Conservation (phyloP, 2,797 vertebrate species). For the Crenichthys baileyi region DNA sequence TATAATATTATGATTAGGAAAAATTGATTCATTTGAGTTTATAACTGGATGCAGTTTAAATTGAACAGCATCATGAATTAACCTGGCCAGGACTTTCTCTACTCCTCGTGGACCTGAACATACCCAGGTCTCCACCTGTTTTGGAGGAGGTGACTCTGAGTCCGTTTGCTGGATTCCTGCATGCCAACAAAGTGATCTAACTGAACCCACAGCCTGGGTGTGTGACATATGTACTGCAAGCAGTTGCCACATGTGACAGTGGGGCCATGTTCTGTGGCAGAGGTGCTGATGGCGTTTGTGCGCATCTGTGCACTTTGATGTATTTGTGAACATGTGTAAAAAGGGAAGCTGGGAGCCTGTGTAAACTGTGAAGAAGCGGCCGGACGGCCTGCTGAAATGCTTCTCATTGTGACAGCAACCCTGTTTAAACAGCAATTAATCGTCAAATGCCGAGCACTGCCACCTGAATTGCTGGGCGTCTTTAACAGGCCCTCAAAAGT, state of each 20-base stretch:
- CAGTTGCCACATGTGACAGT: slow-evolving; percentile 74
- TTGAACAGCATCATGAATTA: background rate
- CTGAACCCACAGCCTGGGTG: slow-evolving; percentile 12
- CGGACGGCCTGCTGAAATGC: slow-evolving; percentile 56
- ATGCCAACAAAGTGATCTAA: slow-evolving; percentile 39
- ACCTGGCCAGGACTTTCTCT: background rate
- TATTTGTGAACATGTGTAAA: slow-evolving; percentile 24
- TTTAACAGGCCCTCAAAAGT: slow-evolving; percentile 40
- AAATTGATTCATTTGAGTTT: background rate
- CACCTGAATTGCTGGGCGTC: slow-evolving; percentile 51
- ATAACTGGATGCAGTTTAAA: background rate
- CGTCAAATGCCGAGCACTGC: slow-evolving; percentile 37
- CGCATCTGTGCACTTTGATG: slow-evolving; percentile 28
- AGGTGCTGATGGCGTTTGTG: slow-evolving; percentile 43
- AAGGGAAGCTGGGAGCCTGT: slow-evolving; percentile 55
- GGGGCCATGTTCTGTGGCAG: slow-evolving; percentile 44
- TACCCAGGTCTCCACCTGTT: background rate
- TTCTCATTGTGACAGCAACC: slow-evolving; percentile 68
- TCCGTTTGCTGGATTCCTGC: slow-evolving; percentile 19
- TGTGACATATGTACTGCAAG: slow-evolving; percentile 44
- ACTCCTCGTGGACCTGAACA: background rate
- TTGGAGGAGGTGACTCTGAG: background rate
- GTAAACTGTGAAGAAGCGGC: slow-evolving; percentile 70
- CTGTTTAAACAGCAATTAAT: slow-evolving; percentile 60
- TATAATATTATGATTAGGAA: background rate